Evolutionary conservation across 2,888 invertebrate species (phyloP).

Genomic region (Invenusta paracnida): DNA sequence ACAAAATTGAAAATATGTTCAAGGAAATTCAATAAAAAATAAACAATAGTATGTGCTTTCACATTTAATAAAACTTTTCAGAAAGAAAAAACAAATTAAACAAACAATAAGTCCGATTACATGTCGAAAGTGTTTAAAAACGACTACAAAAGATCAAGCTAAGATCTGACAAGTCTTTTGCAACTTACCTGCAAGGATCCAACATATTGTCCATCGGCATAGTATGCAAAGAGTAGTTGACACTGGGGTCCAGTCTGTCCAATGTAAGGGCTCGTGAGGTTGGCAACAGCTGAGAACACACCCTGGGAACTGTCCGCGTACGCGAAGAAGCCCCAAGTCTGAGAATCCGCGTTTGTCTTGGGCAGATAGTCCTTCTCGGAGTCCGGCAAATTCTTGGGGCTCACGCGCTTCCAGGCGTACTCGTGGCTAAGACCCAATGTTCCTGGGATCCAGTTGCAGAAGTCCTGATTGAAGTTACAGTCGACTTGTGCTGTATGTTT

Average conservation of each 20-base stretch:
- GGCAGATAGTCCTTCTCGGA: not conserved
- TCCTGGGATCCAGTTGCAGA: conserved; percentile 43
- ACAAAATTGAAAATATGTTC: too few relatives aligned
- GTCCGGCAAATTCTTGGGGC: not conserved
- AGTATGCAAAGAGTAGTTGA: conserved; percentile 43
- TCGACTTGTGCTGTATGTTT: conserved; percentile 40
- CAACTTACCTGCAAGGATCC: conserved; percentile 45
- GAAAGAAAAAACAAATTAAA: too few relatives aligned
- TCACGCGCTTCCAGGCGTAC: conserved; percentile 23
- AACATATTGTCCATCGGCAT: conserved; percentile 44
- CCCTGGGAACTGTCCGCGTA: conserved; percentile 51
- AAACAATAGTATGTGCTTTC: too few relatives aligned
- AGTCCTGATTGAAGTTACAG: conserved; percentile 43
- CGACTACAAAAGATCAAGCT: too few relatives aligned
- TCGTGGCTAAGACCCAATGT: not conserved
- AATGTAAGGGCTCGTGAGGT: conserved; percentile 43
- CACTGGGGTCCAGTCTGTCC: conserved; percentile 51
- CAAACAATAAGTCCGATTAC: too few relatives aligned
- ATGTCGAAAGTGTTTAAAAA: too few relatives aligned
- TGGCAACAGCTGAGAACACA: conserved; percentile 39
- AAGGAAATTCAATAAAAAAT: too few relatives aligned
- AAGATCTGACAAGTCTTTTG: too few relatives aligned
- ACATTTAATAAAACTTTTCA: too few relatives aligned
- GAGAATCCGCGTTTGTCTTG: not conserved
- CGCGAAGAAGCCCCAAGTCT: conserved; percentile 48